Percentiles rank a stretch among this genome's conserved stretches.
Evolutionary conservation across 2,797 vertebrate species (phyloP).

Genomic region (Danio choprae): DNA sequence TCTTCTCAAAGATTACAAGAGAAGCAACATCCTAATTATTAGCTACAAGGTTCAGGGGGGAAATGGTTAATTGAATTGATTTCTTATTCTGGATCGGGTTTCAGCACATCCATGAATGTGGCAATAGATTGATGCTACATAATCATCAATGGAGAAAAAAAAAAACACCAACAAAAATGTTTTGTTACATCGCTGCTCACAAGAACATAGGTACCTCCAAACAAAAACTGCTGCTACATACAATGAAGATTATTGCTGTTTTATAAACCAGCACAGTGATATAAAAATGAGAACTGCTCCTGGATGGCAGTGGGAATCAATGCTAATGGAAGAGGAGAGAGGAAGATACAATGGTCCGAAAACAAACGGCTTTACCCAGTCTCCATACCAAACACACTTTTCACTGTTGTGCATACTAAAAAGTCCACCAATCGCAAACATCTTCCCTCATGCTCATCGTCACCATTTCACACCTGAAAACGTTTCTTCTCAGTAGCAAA

Average conservation of each 20-base stretch:
- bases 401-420: slow-evolving; percentile 63
- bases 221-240: slow-evolving; percentile 54
- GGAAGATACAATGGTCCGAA: slow-evolving; percentile 51
- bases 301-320: slow-evolving; percentile 66
- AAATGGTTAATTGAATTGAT: neutral
- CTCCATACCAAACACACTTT: slow-evolving; percentile 47
- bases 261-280: slow-evolving; percentile 71
- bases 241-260: slow-evolving; percentile 79
- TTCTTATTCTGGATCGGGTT: neutral
- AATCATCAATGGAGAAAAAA: slow-evolving; percentile 26
- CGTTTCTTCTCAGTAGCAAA: slow-evolving; percentile 61
- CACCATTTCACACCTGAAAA: slow-evolving; percentile 64
- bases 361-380: slow-evolving; percentile 52
- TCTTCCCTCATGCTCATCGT: slow-evolving; percentile 70
- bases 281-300: slow-evolving; percentile 11
- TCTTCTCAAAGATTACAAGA: slow-evolving; percentile 5
- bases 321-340: slow-evolving; percentile 59
- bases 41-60: neutral
- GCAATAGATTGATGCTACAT: neutral
- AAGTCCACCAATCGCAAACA: slow-evolving; percentile 57
- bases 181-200: slow-evolving; percentile 34
- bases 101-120: slow-evolving; percentile 25
- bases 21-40: slow-evolving; percentile 16
- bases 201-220: slow-evolving; percentile 11
- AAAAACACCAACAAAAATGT: neutral